Percentiles rank a stretch among this genome's conserved stretches.
These are phyloP conservation scores for Lasioglossum baleicum DNA, from an alignment of 1,140 invertebrate species.

Conservation along the genomic window DNA sequence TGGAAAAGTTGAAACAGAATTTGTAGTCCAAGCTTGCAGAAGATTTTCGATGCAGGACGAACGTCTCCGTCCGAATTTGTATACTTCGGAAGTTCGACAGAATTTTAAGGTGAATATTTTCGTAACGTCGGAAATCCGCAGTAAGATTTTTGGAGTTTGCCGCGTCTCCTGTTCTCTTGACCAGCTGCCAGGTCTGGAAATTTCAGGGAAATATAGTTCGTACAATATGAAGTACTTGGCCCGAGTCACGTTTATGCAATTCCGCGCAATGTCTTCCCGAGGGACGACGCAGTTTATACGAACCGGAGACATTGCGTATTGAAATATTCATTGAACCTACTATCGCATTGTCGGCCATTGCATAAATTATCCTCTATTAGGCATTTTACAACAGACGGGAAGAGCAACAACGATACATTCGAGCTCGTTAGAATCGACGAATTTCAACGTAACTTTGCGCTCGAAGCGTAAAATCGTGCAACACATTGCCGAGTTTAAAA, in stretches of 20 bases:
- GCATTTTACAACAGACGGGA: not conserved
- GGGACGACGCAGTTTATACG: not conserved
- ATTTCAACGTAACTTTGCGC: too few species aligned
- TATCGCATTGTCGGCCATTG: not conserved
- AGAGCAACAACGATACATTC: too few species aligned
- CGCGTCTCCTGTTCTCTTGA: not conserved
- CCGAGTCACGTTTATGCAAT: not conserved
- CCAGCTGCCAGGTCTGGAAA: not conserved
- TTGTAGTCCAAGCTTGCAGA: too few species aligned
- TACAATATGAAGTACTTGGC: not conserved
- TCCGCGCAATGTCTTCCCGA: not conserved
- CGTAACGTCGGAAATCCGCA: not conserved
- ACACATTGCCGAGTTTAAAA: not conserved
- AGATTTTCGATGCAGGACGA: too few species aligned
- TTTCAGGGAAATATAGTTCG: not conserved
- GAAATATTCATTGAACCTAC: conserved; percentile 1
- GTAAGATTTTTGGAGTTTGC: not conserved
- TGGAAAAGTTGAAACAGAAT: too few species aligned
- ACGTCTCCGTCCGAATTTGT: too few species aligned
- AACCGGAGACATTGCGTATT: not conserved
- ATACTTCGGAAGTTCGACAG: not conserved
- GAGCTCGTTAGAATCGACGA: too few species aligned
- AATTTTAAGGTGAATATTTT: not conserved
- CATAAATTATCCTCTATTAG: not conserved
- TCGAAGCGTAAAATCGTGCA: not conserved